Evolutionary conservation across 2,888 invertebrate species (phyloP).

Genomic region (Dascillus cervinus): DNA sequence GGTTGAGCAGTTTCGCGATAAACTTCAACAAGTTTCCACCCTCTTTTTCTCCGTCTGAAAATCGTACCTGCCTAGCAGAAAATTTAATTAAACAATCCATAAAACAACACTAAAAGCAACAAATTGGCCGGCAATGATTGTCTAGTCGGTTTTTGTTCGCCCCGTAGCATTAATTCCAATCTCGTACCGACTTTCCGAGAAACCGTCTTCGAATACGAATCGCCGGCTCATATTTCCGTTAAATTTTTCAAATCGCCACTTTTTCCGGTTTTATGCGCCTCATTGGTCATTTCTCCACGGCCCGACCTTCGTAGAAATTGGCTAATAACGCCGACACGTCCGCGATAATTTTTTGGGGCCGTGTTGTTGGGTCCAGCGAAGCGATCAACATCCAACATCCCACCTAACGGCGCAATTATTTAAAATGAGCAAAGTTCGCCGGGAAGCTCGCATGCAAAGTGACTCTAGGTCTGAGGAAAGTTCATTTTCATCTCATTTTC

Average conservation of each 20-base stretch:
- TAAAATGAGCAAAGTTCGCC: no score
- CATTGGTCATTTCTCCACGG: constrained; percentile 1
- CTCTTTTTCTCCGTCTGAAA: constrained; percentile 8
- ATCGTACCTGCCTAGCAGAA: constrained; percentile 2
- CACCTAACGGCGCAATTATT: no score
- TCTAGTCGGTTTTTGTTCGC: no score
- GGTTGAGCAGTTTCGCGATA: constrained; percentile 15
- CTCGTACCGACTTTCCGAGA: constrained; percentile 11
- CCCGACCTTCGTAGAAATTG: not conserved
- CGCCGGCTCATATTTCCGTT: constrained; percentile 13
- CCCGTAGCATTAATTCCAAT: no score
- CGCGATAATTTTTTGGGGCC: not conserved
- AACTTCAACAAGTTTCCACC: constrained; percentile 14
- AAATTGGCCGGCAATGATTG: no score
- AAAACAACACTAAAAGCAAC: no score
- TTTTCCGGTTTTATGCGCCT: constrained; percentile 8
- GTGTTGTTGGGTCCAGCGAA: no score
- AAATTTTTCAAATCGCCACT: constrained; percentile 14
- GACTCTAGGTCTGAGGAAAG: no score
- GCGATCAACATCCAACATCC: no score
- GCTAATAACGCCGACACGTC: not conserved
- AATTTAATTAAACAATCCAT: no score
- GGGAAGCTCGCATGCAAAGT: no score
- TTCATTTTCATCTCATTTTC: no score
- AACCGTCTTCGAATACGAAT: constrained; percentile 12